Percentiles rank a stretch among this genome's conserved stretches.
Evolutionary conservation across 2,888 invertebrate genomes (phyloP).

Genomic region (Tetheella fluctuosa): DNA sequence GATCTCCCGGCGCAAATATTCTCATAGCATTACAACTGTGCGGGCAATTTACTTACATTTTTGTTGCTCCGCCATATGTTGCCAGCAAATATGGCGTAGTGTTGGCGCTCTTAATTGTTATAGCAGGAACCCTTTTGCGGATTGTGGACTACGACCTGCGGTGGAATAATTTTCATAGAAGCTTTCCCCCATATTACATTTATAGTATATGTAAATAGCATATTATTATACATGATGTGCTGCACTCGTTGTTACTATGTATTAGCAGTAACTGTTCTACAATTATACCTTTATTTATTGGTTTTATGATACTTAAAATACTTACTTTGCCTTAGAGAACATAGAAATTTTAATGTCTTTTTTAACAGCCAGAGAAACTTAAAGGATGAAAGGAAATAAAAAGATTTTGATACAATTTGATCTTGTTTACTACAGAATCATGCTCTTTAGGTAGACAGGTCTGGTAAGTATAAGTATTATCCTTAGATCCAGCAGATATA

Average conservation of each 20-base stretch:
- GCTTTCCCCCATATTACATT: conserved; percentile 32
- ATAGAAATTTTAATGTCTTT: no score
- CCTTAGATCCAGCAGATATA: neutral
- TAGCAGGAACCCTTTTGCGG: conserved; percentile 48
- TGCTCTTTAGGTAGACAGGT: neutral
- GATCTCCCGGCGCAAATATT: conserved; percentile 35
- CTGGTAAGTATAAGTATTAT: no score
- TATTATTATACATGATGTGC: neutral
- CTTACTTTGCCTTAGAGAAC: no score
- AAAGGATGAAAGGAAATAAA: no score
- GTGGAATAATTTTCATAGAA: conserved; percentile 44
- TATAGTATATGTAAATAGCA: neutral
- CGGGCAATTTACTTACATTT: conserved; percentile 47
- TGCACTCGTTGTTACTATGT: neutral
- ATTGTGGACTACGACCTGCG: conserved; percentile 38
- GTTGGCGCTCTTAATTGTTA: conserved; percentile 49
- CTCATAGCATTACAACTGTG: conserved; percentile 26
- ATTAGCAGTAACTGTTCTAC: neutral
- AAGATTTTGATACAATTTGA: neutral
- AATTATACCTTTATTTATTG: no score
- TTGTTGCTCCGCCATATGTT: conserved; percentile 46
- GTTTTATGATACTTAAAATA: no score
- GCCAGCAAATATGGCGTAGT: conserved; percentile 34
- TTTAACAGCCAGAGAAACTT: no score
- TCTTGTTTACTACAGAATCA: neutral